phyloP scores from a whole-genome alignment of 2,113 vertebrate genomes.

The Lates calcarifer region DNA sequence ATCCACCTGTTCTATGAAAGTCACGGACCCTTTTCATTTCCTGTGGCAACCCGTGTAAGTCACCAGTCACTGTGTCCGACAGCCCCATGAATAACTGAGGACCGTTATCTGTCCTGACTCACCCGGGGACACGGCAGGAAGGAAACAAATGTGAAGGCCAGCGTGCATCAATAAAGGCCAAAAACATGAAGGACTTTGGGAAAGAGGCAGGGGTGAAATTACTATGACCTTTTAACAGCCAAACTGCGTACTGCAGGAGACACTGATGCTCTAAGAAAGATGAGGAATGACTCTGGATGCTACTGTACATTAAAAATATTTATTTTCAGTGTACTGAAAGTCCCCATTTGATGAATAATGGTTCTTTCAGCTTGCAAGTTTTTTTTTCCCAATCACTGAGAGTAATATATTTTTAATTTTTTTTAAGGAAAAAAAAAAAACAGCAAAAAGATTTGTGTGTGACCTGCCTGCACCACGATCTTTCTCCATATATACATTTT shows the following conservation, averaged over 20 bases:
- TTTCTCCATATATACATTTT: background rate
- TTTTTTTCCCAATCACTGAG: background rate
- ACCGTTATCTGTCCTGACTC: slow-evolving; percentile 65
- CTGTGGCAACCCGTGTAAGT: slow-evolving; percentile 43
- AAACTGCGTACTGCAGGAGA: background rate
- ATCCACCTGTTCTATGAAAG: slow-evolving; percentile 15
- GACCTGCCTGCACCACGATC: background rate
- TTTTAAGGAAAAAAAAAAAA: too few species aligned
- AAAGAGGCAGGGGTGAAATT: slow-evolving; percentile 45
- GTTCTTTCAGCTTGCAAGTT: background rate
- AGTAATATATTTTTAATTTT: background rate
- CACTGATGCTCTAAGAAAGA: background rate
- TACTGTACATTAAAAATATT: background rate
- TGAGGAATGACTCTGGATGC: background rate
- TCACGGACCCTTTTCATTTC: slow-evolving; percentile 35
- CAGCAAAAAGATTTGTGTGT: background rate
- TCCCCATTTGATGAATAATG: background rate
- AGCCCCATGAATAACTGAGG: slow-evolving; percentile 74
- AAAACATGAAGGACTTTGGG: slow-evolving; percentile 49
- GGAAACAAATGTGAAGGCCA: slow-evolving; percentile 68
- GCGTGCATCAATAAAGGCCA: slow-evolving; percentile 58
- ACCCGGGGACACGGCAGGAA: slow-evolving; percentile 57
- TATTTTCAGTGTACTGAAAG: background rate
- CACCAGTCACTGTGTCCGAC: slow-evolving; percentile 68
- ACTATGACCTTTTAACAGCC: slow-evolving; percentile 18